Evolutionary conservation across 2,888 invertebrate species (phyloP), one percentile per base, ranked within the genome.

Genomic region (Andrena flavipes): DNA sequence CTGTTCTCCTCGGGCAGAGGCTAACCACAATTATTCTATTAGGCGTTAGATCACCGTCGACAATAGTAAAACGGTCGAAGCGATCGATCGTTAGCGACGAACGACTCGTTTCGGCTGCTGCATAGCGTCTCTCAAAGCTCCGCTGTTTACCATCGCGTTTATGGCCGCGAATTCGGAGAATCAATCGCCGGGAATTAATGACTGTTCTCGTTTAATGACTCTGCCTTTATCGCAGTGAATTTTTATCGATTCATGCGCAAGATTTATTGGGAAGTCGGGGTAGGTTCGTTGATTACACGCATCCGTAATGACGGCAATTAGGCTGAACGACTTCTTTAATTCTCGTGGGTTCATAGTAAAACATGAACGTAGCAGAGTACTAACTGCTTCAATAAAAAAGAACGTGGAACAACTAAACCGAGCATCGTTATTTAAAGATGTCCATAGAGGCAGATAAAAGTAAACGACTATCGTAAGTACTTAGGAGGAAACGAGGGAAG

Each of bases 31-130:
- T 87, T 87, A 88, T 88, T 88, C 86, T 70, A 84, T 87, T 88
- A 88, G 74, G 62, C 76, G 86, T 87, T 87, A 87, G 88, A 88
- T 87, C 87, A 87, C 85, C 88, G 76, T 79, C 79, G 68, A 87
- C 79, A 87, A 87, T 87, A 87, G 54, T 65, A 4, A 23, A 67
- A 59, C 60, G 48, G 76, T 64, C 54, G 70, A 69, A 49, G 10
- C 68, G 80, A 84, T 75, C 84, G 84, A 84, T 84, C 76, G 69
- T 63, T 65, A 64, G 16, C 35, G 20, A n/a, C 10, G 23, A 10
- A 0, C 30, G 0, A 20, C 23, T 67, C n/a, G 20, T 49, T 67
- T 26, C 10, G n/a, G 26, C 20, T 20, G n/a, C n/a, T 51, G 1
- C 23, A 23, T 0, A 30, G 23, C 49, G 1, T 29, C 64, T 23